Base-by-base conservation (phyloP, 2,888 invertebrate species). In the Trachelus troglodyta region DNA sequence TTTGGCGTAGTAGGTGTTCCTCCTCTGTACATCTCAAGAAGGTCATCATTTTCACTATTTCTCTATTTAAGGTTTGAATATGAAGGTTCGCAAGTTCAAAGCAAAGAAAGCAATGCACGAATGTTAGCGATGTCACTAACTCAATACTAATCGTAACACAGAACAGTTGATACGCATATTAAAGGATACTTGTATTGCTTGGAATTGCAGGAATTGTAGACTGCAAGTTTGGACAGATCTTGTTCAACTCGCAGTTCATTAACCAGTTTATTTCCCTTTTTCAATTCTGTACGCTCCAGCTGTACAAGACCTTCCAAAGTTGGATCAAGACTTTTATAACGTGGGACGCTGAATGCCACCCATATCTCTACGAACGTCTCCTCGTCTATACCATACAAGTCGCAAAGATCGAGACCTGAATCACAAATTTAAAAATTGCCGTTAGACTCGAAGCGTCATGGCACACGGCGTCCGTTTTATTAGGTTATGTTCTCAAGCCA, bases 301-400 rank as follows among this genome's bases (percentile, higher is more conserved):
- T 89, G 80, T 12, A 79, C 79, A 35, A 91, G 85, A 68, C 78
- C 79, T 34, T 85, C 75, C 30, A 90, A 0, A 15, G 88, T 85
- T 0, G 87, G 89, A 76, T 85, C 79, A 69, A 85, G 83, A 69
- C 83, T 83, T 23, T 34, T 1, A 73, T 75, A 75, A 75, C 79
- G 77, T 11, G 80, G 81, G 0, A 88, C 80, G 71, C 87, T 86
- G 78, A 87, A 91, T 23, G 86, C 88, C 30, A 91, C 75, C 91
- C 91, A 91, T 75, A 84, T 85, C 76, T 90, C 89, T 1, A 88
- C 85, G 74, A 91, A 84, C 37, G 83, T 79, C 75, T 90, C 90
- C 79, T 87, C 88, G 75, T 86, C 85, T 78, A 86, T 76, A 35
- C 86, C 37, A 56, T 88, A 87, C 68, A 78, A 75, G 35, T 84